Percentiles rank a stretch among this genome's conserved stretches.
phyloP scores from a whole-genome alignment of 1,140 invertebrate genomes.

The Leptinotarsa texana region DNA sequence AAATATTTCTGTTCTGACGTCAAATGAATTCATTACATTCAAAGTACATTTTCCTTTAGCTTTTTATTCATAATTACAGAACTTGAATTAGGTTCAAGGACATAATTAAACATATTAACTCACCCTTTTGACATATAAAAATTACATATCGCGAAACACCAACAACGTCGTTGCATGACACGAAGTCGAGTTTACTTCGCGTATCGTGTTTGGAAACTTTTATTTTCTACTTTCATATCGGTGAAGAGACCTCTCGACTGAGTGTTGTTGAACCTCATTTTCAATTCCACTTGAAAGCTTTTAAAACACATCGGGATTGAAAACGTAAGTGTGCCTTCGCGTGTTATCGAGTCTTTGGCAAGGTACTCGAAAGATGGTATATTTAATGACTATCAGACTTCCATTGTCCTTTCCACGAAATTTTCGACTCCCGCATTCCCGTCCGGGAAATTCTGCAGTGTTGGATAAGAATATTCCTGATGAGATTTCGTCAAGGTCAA shows the following conservation, averaged over 20 bases:
- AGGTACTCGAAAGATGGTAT: not conserved
- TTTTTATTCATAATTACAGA: too few species aligned
- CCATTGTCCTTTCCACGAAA: conserved; percentile 2
- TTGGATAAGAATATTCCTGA: too few species aligned
- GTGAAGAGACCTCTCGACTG: not conserved
- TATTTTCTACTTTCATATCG: not conserved
- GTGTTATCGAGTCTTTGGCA: not conserved
- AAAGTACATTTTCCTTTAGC: too few species aligned
- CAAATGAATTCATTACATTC: too few species aligned
- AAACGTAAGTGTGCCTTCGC: not conserved
- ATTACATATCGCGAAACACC: too few species aligned
- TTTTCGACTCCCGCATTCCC: not conserved
- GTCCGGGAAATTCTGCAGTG: too few species aligned
- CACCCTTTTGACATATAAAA: too few species aligned
- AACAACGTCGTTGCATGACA: not conserved
- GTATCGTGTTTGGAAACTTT: conserved; percentile 8
- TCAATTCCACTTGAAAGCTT: not conserved
- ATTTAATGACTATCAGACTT: conserved; percentile 3
- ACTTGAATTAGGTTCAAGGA: too few species aligned
- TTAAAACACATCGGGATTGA: not conserved
- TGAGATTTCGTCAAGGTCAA: too few species aligned
- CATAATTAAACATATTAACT: too few species aligned
- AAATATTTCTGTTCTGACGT: too few species aligned
- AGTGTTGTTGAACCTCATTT: not conserved
- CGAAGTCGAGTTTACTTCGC: not conserved